Evolutionary conservation across 2,888 invertebrate genomes (phyloP).

Genomic region (Philereme vetulata): DNA sequence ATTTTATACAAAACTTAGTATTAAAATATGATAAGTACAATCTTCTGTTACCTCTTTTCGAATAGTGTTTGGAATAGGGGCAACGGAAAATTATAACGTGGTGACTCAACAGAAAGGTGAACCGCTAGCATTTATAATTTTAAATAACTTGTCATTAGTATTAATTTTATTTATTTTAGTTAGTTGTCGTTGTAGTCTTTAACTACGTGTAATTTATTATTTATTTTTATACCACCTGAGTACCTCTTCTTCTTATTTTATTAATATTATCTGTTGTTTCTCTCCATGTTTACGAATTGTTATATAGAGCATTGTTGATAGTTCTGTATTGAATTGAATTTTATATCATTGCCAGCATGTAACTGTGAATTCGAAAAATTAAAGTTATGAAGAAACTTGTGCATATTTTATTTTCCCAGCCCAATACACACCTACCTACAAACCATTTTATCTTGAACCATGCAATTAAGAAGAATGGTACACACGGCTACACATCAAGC

Average conservation of each 20-base stretch:
- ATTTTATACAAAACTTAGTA: constrained; percentile 62
- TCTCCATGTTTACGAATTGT: constrained; percentile 52
- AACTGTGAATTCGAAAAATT: constrained; percentile 49
- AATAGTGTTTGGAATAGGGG: constrained; percentile 69
- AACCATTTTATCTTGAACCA: too few species aligned
- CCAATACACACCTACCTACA: not conserved
- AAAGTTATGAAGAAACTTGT: constrained; percentile 48
- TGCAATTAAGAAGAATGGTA: too few species aligned
- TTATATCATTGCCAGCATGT: constrained; percentile 38
- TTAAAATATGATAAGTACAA: constrained; percentile 73
- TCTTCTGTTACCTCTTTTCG: constrained; percentile 82
- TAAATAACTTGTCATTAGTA: constrained; percentile 83
- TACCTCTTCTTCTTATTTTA: constrained; percentile 76
- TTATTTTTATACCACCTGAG: constrained; percentile 78
- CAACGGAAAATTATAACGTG: constrained; percentile 81
- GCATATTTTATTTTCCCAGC: constrained; percentile 42
- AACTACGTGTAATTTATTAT: constrained; percentile 72
- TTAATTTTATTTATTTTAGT: constrained; percentile 81
- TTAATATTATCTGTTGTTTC: constrained; percentile 47
- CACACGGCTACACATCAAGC: too few species aligned
- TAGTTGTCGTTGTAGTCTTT: constrained; percentile 70
- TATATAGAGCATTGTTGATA: constrained; percentile 44
- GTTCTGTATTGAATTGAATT: constrained; percentile 31
- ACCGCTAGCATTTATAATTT: constrained; percentile 77
- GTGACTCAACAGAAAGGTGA: constrained; percentile 74